These are phyloP conservation scores for Daphoenositta chrysoptera DNA, from an alignment of 2,113 vertebrate genomes.

Conservation along the genomic window DNA sequence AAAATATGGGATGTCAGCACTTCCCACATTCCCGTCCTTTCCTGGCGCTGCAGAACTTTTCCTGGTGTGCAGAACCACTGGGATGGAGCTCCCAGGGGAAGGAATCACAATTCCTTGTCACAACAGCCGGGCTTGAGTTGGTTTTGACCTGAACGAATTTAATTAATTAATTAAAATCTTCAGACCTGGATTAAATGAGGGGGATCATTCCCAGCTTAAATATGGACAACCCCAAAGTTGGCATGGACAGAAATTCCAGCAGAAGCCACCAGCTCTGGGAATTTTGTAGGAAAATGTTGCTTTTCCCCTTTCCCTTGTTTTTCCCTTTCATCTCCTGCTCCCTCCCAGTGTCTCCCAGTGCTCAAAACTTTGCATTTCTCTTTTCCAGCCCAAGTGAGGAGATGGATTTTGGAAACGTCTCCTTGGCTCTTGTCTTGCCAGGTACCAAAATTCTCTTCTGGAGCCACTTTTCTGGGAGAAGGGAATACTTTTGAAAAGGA, in stretches of 20 bases:
- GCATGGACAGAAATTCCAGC: not conserved
- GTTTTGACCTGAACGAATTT: not conserved
- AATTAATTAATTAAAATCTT: not conserved
- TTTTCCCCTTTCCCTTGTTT: not conserved
- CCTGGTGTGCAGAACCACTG: not conserved
- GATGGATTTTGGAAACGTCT: not conserved
- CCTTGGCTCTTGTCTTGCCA: not conserved
- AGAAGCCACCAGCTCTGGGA: not conserved
- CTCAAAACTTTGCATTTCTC: not conserved
- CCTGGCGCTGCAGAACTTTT: not conserved
- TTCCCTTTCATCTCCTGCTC: not conserved
- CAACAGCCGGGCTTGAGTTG: not conserved
- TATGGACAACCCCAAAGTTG: not conserved
- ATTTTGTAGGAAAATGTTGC: not conserved
- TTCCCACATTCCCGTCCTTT: not conserved
- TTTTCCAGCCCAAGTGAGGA: not conserved
- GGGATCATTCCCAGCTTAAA: not conserved
- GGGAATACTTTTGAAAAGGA: not conserved
- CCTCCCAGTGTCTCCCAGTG: not conserved
- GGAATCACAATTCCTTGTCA: not conserved
- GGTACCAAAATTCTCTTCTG: not conserved
- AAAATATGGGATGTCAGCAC: not conserved
- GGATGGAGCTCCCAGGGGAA: not conserved
- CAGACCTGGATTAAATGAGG: no score
- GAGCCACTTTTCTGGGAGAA: not conserved